These are phyloP conservation scores for Nymphalis io DNA, from an alignment of 1,140 invertebrate species.

Conservation along the genomic window DNA sequence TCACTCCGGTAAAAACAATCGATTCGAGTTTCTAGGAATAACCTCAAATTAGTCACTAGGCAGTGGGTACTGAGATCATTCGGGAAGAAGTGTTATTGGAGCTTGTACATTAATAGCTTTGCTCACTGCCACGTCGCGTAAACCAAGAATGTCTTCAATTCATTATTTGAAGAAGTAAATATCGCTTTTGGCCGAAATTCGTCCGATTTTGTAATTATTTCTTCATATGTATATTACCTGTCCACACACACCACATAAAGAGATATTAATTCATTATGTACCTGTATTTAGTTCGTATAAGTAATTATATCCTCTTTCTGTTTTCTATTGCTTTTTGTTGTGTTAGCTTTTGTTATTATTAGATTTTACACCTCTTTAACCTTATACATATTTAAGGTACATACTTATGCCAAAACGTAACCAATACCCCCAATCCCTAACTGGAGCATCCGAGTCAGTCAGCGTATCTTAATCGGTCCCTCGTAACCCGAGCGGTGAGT, in stretches of 20 bases:
- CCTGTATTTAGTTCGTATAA: no score
- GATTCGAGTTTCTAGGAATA: neutral
- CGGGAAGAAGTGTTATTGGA: neutral
- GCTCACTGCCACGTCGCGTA: no score
- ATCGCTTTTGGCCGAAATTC: no score
- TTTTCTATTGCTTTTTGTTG: no score
- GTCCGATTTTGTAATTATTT: no score
- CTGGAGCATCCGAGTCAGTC: neutral
- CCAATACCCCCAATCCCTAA: neutral
- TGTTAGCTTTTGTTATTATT: no score
- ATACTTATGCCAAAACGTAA: neutral
- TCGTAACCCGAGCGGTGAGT: conserved; percentile 18
- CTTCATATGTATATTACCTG: no score
- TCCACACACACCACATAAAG: no score
- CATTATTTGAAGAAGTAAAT: no score
- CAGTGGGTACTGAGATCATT: neutral
- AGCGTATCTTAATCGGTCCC: neutral
- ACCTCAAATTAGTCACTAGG: conserved; percentile 1
- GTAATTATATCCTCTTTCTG: no score
- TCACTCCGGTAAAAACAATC: neutral
- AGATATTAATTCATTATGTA: no score
- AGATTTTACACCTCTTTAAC: neutral
- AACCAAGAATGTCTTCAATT: no score
- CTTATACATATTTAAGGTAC: neutral
- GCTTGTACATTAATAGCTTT: neutral